These are phyloP conservation scores for Hemithea aestivaria DNA, from an alignment of 2,888 invertebrate genomes.

Conservation along the genomic window DNA sequence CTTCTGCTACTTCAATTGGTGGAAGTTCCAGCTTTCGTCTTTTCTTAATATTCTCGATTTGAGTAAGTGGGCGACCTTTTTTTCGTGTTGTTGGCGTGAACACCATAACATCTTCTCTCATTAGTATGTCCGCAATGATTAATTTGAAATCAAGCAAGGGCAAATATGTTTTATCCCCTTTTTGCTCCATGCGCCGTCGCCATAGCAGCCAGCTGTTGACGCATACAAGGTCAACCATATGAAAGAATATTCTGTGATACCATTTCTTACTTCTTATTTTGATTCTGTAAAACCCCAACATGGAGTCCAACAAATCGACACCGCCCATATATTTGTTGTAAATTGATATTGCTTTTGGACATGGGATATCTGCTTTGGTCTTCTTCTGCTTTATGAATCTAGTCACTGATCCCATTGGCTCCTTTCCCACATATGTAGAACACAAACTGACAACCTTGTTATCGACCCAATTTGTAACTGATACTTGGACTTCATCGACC, in stretches of 20 bases:
- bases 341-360: too few species aligned
- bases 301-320: too few species aligned
- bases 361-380: constrained; percentile 21
- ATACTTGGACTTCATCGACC: too few species aligned
- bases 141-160: constrained; percentile 25
- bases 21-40: constrained; percentile 14
- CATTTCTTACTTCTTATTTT: constrained; percentile 30
- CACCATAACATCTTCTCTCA: constrained; percentile 13
- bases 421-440: constrained; percentile 28
- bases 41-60: too few species aligned
- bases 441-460: constrained; percentile 28
- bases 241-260: constrained; percentile 32
- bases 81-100: constrained; percentile 23
- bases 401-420: constrained; percentile 21
- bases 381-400: constrained; percentile 24
- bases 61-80: constrained; percentile 24
- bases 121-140: constrained; percentile 16
- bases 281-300: constrained; percentile 33
- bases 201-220: constrained; percentile 31
- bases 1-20: constrained; percentile 16
- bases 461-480: constrained; percentile 25
- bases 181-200: constrained; percentile 23
- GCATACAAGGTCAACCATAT: constrained; percentile 27
- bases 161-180: constrained; percentile 17
- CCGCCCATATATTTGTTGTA: too few species aligned